Conservation (phyloP, 2,888 invertebrate genomes). For the Phania funesta region DNA sequence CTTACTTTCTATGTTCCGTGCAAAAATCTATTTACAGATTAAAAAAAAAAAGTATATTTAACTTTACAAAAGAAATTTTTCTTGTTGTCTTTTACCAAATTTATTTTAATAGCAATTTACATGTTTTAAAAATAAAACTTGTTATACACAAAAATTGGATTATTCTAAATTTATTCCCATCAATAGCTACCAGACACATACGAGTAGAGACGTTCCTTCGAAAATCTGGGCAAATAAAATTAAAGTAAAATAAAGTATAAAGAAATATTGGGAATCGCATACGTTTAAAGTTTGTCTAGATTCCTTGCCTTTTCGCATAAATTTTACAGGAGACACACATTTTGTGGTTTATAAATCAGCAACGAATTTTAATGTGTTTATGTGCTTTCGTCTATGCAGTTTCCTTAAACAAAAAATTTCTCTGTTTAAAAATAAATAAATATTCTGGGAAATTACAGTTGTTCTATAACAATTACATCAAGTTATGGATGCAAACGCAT, state of each 20-base stretch:
- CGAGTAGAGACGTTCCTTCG: not conserved
- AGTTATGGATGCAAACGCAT: constrained; percentile 14
- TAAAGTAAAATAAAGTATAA: constrained; percentile 35
- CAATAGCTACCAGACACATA: constrained; percentile 33
- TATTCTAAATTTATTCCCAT: constrained; percentile 57
- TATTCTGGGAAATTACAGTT: constrained; percentile 31
- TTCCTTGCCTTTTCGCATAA: constrained; percentile 28
- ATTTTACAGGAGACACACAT: constrained; percentile 40
- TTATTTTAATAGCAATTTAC: constrained; percentile 27
- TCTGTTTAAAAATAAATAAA: constrained; percentile 47
- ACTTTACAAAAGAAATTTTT: not conserved
- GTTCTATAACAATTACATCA: constrained; percentile 28
- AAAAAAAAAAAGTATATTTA: not conserved
- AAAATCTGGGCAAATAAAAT: constrained; percentile 56
- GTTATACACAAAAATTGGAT: constrained; percentile 44
- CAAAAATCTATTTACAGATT: no score
- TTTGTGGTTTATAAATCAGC: constrained; percentile 27
- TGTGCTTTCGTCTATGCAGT: not conserved
- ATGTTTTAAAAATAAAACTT: constrained; percentile 41
- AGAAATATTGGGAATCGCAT: not conserved
- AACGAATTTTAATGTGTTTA: not conserved
- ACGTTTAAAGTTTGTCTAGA: constrained; percentile 28
- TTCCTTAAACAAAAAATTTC: not conserved
- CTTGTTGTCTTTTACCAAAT: not conserved
- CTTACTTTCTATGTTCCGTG: no score